Evolutionary conservation across 1,140 invertebrate species (phyloP).

Genomic region (Drosophila ambigua): DNA sequence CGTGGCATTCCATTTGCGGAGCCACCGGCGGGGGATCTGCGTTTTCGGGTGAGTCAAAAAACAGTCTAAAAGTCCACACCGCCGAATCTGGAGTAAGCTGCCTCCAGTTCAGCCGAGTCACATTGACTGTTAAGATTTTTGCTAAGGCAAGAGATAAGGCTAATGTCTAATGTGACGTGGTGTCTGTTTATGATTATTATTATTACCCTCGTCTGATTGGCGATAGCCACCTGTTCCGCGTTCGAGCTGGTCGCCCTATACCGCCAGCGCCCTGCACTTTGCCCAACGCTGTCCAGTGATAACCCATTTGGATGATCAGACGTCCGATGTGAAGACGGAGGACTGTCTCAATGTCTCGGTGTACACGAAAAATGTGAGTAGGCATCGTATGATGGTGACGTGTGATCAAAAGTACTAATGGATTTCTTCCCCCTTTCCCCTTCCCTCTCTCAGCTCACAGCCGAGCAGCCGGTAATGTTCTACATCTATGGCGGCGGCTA

Average conservation of each 20-base stretch:
- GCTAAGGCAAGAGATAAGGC: constrained; percentile 35
- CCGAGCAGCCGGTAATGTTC: constrained; percentile 74
- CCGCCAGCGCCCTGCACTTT: constrained; percentile 59
- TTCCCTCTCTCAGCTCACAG: constrained; percentile 46
- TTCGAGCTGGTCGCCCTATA: constrained; percentile 55
- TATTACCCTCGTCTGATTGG: constrained; percentile 5
- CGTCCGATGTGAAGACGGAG: constrained; percentile 66
- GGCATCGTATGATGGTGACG: background rate
- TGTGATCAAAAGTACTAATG: background rate
- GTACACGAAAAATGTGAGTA: constrained; percentile 79
- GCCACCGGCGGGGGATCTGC: constrained; percentile 58
- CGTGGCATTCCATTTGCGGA: constrained; percentile 81
- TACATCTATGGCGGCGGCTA: constrained; percentile 83
- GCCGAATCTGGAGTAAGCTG: background rate
- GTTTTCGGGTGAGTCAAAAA: constrained; percentile 67
- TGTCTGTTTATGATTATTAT: background rate
- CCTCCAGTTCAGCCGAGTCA: constrained; percentile 4
- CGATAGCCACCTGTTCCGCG: constrained; percentile 63
- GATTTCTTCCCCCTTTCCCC: background rate
- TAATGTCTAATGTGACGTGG: constrained; percentile 14
- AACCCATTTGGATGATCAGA: constrained; percentile 50
- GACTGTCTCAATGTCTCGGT: constrained; percentile 79
- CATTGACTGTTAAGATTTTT: constrained; percentile 19
- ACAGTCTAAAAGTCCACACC: background rate
- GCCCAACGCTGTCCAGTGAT: constrained; percentile 79